Evolutionary conservation across 2,113 vertebrate species (phyloP).

Genomic region (Prietella phreatophila): DNA sequence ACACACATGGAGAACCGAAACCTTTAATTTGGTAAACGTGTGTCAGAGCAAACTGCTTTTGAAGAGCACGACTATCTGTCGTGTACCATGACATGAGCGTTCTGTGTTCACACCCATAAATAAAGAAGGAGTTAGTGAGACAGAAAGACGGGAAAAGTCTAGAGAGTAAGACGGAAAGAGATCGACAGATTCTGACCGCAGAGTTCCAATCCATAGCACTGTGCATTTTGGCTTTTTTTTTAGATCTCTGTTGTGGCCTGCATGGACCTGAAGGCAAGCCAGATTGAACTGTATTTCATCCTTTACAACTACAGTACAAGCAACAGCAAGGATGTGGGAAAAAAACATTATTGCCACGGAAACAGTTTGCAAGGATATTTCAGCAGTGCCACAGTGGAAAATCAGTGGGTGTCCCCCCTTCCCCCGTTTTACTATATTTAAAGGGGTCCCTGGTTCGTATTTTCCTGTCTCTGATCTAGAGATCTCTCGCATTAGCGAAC

Average conservation of each 20-base stretch:
- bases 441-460: not conserved
- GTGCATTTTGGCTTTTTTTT: not conserved
- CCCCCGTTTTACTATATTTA: not conserved
- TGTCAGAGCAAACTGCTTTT: constrained; percentile 17
- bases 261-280: not conserved
- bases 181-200: not conserved
- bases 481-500: not conserved
- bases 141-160: not conserved
- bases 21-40: constrained; percentile 18
- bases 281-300: not conserved
- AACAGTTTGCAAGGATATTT: constrained; percentile 65
- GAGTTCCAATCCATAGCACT: not conserved
- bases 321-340: not conserved
- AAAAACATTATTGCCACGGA: constrained; percentile 58
- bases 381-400: constrained; percentile 50
- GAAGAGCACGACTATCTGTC: not conserved
- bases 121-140: not conserved
- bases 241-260: not conserved
- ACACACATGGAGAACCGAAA: not conserved
- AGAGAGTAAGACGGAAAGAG: not conserved
- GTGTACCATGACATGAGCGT: not conserved
- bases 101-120: not conserved
- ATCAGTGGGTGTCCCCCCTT: constrained; percentile 54
- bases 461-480: not conserved
- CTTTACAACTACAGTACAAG: not conserved